phyloP scores from a whole-genome alignment of 2,888 invertebrate species.

The Eupithecia insigniata region DNA sequence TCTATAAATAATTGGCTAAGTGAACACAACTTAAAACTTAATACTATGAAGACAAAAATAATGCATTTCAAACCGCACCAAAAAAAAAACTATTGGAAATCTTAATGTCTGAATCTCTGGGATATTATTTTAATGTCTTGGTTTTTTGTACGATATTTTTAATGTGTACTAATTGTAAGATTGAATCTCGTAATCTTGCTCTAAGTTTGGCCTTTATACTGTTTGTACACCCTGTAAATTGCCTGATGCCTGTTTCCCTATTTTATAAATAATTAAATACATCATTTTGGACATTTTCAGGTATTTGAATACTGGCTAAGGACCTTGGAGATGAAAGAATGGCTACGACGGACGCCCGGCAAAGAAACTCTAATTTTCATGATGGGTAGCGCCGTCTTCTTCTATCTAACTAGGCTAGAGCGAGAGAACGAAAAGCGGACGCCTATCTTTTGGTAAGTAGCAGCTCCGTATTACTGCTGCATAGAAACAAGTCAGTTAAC shows the following conservation, averaged over 20 bases:
- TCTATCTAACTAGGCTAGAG: slow-evolving; percentile 78
- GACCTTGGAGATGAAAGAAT: slow-evolving; percentile 79
- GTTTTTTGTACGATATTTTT: not conserved
- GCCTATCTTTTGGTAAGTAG: slow-evolving; percentile 75
- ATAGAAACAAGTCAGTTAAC: not conserved
- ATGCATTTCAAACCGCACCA: too few relatives aligned
- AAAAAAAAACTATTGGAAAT: too few relatives aligned
- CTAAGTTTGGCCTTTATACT: not conserved
- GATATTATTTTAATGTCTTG: too few relatives aligned
- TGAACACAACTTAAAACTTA: too few relatives aligned
- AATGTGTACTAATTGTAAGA: not conserved
- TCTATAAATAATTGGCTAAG: too few relatives aligned
- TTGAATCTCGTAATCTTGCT: not conserved
- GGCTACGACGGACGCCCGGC: slow-evolving; percentile 71
- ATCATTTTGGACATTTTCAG: slow-evolving; percentile 48
- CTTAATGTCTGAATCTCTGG: too few relatives aligned
- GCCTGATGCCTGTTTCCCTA: not conserved
- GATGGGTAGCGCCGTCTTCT: slow-evolving; percentile 79
- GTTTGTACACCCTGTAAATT: not conserved
- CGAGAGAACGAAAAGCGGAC: slow-evolving; percentile 74
- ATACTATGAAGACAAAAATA: too few relatives aligned
- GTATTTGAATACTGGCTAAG: slow-evolving; percentile 80
- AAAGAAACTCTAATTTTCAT: slow-evolving; percentile 78
- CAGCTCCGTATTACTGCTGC: not conserved
- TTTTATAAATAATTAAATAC: not conserved